These are phyloP conservation scores for Trematomus loennbergii DNA, from an alignment of 2,113 vertebrate species.

Conservation along the genomic window DNA sequence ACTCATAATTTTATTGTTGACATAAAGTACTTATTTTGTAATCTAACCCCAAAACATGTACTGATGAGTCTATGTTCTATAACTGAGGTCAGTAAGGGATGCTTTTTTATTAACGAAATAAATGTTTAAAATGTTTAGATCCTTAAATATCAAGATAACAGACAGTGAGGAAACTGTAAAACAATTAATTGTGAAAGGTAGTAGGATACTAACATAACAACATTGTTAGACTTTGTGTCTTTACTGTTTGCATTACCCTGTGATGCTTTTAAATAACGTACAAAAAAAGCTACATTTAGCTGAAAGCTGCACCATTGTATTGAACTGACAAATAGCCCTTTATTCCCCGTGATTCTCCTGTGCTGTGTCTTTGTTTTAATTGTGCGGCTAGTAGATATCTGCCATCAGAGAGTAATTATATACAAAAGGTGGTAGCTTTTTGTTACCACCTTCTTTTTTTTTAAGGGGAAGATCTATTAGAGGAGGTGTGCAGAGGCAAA, in stretches of 20 bases:
- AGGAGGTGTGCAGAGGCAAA: constrained; percentile 3
- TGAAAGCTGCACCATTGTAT: constrained; percentile 49
- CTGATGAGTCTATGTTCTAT: background rate
- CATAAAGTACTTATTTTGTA: constrained; percentile 52
- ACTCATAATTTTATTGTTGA: constrained; percentile 62
- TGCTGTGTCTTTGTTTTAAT: constrained; percentile 44
- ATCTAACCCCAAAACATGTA: constrained; percentile 12
- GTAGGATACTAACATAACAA: background rate
- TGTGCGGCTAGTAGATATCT: constrained; percentile 27
- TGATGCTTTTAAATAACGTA: constrained; percentile 1
- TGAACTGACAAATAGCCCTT: constrained; percentile 54
- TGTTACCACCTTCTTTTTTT: background rate
- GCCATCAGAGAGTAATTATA: constrained; percentile 12
- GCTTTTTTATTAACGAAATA: background rate
- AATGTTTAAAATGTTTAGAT: background rate
- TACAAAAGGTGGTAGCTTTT: background rate
- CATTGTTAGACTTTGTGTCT: background rate
- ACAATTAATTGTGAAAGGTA: background rate
- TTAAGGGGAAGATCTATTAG: background rate
- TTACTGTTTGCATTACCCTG: constrained; percentile 7
- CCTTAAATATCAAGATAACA: background rate
- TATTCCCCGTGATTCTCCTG: constrained; percentile 40
- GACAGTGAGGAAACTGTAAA: background rate
- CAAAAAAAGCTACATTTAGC: constrained; percentile 18
- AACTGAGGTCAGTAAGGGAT: background rate